These are phyloP conservation scores for Mesoclemmys tuberculata DNA, from an alignment of 2,113 vertebrate genomes.

Conservation along the genomic window DNA sequence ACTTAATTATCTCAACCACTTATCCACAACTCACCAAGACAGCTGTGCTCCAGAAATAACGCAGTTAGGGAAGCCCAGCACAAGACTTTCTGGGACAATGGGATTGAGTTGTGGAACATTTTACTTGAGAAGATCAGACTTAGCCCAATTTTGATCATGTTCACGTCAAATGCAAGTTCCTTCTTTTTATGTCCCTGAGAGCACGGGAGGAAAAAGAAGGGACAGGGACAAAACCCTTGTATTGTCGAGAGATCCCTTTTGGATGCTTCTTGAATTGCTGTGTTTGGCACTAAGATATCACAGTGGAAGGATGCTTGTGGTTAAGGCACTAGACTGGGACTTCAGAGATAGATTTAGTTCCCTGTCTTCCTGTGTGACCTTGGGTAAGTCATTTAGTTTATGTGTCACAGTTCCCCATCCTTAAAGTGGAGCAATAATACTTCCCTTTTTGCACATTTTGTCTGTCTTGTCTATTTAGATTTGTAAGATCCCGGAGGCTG, in stretches of 20 bases:
- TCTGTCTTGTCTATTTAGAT: not conserved
- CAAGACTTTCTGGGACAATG: not conserved
- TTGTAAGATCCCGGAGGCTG: not conserved
- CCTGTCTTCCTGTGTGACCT: not conserved
- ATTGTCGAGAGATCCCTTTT: not conserved
- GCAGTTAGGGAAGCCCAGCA: not conserved
- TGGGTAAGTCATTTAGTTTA: not conserved
- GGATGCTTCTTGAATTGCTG: not conserved
- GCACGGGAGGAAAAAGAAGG: not conserved
- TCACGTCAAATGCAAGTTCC: not conserved
- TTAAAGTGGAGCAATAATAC: not conserved
- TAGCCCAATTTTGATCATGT: not conserved
- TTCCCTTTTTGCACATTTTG: not conserved
- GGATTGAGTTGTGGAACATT: not conserved
- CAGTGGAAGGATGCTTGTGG: not conserved
- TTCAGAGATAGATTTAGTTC: not conserved
- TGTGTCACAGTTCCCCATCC: not conserved
- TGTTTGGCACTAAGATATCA: not conserved
- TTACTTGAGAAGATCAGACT: not conserved
- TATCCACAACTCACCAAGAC: not conserved
- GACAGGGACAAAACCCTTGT: not conserved
- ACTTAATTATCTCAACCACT: not conserved
- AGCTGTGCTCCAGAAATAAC: not conserved
- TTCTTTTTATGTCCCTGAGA: not conserved
- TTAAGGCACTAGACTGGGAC: not conserved